Base-by-base conservation (phyloP, 2,797 vertebrate species). In the Pseudochirops corinnae region DNA sequence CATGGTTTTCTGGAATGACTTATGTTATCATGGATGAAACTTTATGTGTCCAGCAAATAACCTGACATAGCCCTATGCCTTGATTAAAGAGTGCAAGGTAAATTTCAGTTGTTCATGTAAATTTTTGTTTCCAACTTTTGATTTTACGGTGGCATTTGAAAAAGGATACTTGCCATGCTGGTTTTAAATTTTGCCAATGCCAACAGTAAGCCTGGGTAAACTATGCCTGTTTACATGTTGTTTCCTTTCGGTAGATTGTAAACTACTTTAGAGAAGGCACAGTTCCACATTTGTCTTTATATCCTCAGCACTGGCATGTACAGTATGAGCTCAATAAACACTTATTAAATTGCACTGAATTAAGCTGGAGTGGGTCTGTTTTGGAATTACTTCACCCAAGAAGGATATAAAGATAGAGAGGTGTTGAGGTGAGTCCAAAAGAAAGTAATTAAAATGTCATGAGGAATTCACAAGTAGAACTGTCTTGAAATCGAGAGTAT, bases 131-230 rank as follows among this genome's bases (percentile, higher is more conserved):
- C 28, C 0, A 55, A 24, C 60, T 56, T 93, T 94, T 62, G 55
- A 50, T 62, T 96, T 93, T 92, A 91, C 91, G 29, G 33, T 82
- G 87, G 56, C 52, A 26, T 16, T 16, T 92, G 21, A 82, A 24
- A 57, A 91, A 92, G 55, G 90, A 92, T n/a, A 91, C 31, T 29
- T 92, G 10, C 90, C 90, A 90, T 90, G 52, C 56, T 90, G 82
- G 53, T 39, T 53, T 13, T 31, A 92, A 33, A 53, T 33, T 90
- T 74, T 94, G 91, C 6, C 50, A 95, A 26, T 33, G 62, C 4
- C 24, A 21, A 82, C n/a, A 46, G 21, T 26, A 82, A 82, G 7
- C 18, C n/a, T 5, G 5, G 5, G 39, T 0, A 82, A 82, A 1
- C 18, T 82, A 16, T 82, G 18, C n/a, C 74, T 82, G 39, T 82